Base-by-base conservation (phyloP, 2,888 invertebrate species). In the Nomada goodeniana region DNA sequence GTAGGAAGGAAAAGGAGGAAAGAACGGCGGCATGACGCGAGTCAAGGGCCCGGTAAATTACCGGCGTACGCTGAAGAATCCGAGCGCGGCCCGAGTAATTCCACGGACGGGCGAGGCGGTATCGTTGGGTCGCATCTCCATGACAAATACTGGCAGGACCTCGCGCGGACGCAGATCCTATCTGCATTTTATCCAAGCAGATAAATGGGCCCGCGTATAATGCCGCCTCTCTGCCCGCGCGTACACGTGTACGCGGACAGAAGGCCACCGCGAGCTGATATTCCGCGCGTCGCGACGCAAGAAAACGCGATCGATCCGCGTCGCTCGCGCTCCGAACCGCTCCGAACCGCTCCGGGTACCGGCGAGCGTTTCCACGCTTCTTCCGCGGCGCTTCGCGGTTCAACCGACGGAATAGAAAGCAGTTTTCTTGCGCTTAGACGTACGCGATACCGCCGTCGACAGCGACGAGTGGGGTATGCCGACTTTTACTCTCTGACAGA, bases 121-220 rank as follows among this genome's bases (percentile, higher is more conserved):
- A 92, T 92, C 92, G 90, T 84, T 84, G 88, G 91, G 90, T 90
- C 91, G 90, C 92, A 92, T 92, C 92, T 92, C 90, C 92, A 91
- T 92, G 92, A 92, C 92, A 92, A 92, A 92, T 92, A 92, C 92
- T 92, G 91, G 92, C 92, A 92, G 92, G 91, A 92, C 92, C 92
- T 91, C 92, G 92, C 91, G 91, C 91, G 91, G 91, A 92, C 91
- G 89, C 90, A 90, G 92, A 92, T 92, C 88, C 90, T 92, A 92
- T 92, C 92, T 89, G 81, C 86, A 87, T 85, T 88, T 90, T 90
- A 90, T 88, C 88, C 90, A 85, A 84, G 90, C 91, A 90, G 92
- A 92, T 92, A 92, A 92, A 92, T 92, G 91, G 90, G 86, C 88
- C 90, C 91, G 90, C 89, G 91, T 91, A 89, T 89, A 89, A 91